A percentile compares a stretch with the other conserved stretches of the same genome.
Evolutionary conservation across 1,140 invertebrate species (phyloP).

Genomic region (Mesaphorura yosii): DNA sequence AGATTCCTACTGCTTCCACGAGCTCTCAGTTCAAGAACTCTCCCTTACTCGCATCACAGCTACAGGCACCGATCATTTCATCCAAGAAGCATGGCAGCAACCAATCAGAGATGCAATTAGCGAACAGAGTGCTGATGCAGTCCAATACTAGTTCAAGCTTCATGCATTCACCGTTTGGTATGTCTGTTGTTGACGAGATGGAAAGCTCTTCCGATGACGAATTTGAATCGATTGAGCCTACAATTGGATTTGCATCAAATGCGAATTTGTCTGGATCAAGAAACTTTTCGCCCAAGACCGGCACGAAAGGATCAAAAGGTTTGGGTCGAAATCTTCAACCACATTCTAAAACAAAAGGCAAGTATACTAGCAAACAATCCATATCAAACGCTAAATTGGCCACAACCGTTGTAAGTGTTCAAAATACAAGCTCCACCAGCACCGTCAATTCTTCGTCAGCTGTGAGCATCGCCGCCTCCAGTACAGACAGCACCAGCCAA

Average conservation of each 20-base stretch:
- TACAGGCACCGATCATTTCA: constrained; percentile 16
- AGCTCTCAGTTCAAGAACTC: constrained; percentile 16
- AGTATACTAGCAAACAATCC: too few species aligned
- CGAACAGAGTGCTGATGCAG: not conserved
- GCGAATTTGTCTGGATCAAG: not conserved
- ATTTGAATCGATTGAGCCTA: constrained; percentile 30
- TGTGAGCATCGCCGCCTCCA: too few species aligned
- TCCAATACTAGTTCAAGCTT: constrained; percentile 3
- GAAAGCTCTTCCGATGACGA: constrained; percentile 27
- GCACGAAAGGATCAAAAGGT: not conserved
- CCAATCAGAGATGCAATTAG: too few species aligned
- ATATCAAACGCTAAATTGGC: too few species aligned
- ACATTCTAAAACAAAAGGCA: too few species aligned
- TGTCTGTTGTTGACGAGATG: constrained; percentile 15
- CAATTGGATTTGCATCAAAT: constrained; percentile 19
- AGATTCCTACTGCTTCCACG: not conserved
- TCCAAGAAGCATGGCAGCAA: not conserved
- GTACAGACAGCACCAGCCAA: too few species aligned
- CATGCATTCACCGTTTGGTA: not conserved
- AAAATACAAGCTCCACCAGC: too few species aligned
- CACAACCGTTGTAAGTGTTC: too few species aligned
- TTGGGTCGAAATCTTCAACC: not conserved
- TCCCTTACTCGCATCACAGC: constrained; percentile 28
- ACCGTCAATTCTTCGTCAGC: too few species aligned
- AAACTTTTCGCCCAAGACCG: not conserved